Evolutionary conservation across 2,888 invertebrate genomes (phyloP).

Genomic region (Drosophila seclusa): DNA sequence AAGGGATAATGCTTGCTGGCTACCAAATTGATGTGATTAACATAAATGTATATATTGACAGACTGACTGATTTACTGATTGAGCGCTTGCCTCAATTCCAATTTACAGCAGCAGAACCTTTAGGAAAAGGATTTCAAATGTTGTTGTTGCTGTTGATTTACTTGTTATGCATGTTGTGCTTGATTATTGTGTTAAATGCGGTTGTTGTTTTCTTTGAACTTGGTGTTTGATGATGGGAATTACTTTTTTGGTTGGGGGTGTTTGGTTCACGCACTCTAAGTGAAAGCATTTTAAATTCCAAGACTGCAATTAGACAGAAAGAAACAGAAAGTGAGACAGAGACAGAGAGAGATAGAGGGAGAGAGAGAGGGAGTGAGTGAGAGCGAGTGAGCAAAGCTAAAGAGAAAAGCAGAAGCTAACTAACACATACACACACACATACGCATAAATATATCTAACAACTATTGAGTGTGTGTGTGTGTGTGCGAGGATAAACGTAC

Average conservation of each 20-base stretch:
- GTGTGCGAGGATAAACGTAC: background rate
- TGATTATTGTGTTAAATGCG: constrained; percentile 7
- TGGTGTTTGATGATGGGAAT: constrained; percentile 34
- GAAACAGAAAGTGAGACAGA: constrained; percentile 31
- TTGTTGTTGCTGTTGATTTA: constrained; percentile 22
- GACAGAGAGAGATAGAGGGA: constrained; percentile 15
- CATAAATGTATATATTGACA: constrained; percentile 9
- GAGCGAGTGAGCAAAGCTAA: background rate
- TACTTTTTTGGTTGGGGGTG: constrained; percentile 30
- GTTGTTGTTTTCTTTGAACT: constrained; percentile 19
- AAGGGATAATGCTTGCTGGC: constrained; percentile 10
- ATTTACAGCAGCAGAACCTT: constrained; percentile 24
- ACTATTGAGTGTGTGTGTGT: background rate
- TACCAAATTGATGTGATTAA: constrained; percentile 13
- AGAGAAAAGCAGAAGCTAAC: background rate
- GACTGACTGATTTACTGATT: constrained; percentile 15
- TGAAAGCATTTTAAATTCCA: constrained; percentile 73
- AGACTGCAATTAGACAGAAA: constrained; percentile 78
- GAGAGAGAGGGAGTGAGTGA: constrained; percentile 13
- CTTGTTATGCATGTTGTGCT: constrained; percentile 23
- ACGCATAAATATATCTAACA: background rate
- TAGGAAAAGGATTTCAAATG: constrained; percentile 13
- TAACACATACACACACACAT: background rate
- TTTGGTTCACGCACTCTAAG: constrained; percentile 24
- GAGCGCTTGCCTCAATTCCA: constrained; percentile 14